Evolutionary conservation across 2,888 invertebrate species (phyloP).

Genomic region (Toxonevra muliebris): DNA sequence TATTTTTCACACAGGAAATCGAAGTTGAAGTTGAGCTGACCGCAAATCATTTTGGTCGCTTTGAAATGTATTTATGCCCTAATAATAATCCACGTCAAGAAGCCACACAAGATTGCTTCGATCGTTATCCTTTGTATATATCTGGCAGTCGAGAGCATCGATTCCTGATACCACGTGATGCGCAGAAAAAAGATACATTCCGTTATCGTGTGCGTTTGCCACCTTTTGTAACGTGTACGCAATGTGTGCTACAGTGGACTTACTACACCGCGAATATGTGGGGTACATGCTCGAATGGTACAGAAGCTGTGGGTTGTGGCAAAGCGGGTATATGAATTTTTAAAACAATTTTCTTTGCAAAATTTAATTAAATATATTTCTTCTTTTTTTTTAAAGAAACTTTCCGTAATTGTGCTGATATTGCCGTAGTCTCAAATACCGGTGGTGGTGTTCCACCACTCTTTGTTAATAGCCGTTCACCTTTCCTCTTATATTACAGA

Average conservation of each 20-base stretch:
- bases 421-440: constrained; percentile 82
- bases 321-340: constrained; percentile 68
- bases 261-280: constrained; percentile 90
- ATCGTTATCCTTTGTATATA: constrained; percentile 79
- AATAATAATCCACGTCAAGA: constrained; percentile 82
- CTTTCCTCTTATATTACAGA: constrained; percentile 80
- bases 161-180: constrained; percentile 77
- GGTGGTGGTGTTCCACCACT: constrained; percentile 78
- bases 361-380: background rate
- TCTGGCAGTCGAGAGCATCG: constrained; percentile 77
- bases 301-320: constrained; percentile 89
- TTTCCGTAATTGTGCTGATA: constrained; percentile 90
- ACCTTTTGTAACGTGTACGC: constrained; percentile 83
- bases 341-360: background rate
- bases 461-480: constrained; percentile 75
- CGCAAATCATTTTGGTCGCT: constrained; percentile 88
- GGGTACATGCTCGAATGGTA: constrained; percentile 87
- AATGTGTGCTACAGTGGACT: constrained; percentile 93
- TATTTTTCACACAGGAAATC: constrained; percentile 79
- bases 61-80: constrained; percentile 86
- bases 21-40: constrained; percentile 88
- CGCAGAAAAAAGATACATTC: constrained; percentile 73
- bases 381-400: constrained; percentile 69
- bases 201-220: constrained; percentile 82
- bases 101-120: constrained; percentile 85